Conservation (phyloP, 2,113 vertebrate genomes). For the Platichthys stellatus region DNA sequence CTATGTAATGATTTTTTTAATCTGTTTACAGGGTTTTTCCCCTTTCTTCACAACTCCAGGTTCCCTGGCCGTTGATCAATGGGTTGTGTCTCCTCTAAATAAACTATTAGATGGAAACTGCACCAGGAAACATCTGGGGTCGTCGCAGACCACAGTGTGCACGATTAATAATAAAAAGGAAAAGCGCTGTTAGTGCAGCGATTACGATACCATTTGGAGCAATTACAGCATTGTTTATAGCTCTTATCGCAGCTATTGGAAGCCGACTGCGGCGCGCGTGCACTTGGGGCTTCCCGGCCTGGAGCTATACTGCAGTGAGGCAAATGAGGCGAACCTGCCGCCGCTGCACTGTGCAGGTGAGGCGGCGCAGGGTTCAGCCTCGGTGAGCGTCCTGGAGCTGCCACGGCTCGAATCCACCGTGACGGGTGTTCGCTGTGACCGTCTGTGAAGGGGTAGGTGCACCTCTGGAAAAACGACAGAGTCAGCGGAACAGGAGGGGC, state of each 20-base stretch:
- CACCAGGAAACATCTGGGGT: conserved; percentile 1
- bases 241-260: conserved; percentile 21
- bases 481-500: conserved; percentile 15
- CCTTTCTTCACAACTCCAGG: background rate
- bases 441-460: conserved; percentile 40
- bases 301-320: conserved; percentile 2
- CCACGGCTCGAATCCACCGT: conserved; percentile 31
- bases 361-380: conserved; percentile 25
- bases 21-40: too few relatives aligned
- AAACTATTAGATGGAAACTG: background rate
- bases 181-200: background rate
- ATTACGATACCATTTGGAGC: conserved; percentile 37
- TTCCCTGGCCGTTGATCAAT: background rate
- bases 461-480: conserved; percentile 28
- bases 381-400: conserved; percentile 33
- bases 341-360: conserved; percentile 38
- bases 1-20: too few relatives aligned
- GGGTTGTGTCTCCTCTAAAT: background rate
- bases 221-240: conserved; percentile 36
- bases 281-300: background rate
- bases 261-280: background rate
- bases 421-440: conserved; percentile 41
- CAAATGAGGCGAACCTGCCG: conserved; percentile 25
- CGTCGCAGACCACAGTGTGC: background rate
- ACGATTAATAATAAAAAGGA: background rate